phyloP scores from a whole-genome alignment of 2,797 vertebrate species.

The Xenopus petersii region DNA sequence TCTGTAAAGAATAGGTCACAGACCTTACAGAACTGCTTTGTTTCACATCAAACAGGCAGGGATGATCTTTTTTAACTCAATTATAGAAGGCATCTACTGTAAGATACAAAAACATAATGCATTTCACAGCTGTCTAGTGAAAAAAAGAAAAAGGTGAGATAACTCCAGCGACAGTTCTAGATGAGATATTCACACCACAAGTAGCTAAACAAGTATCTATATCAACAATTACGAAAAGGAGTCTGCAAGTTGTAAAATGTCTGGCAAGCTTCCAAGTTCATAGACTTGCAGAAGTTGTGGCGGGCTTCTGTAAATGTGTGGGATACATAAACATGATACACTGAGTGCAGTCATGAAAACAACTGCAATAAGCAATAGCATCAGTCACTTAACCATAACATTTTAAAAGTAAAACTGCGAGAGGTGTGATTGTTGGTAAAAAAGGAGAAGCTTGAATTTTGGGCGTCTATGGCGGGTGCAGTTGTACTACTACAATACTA shows the following conservation, averaged over 20 bases:
- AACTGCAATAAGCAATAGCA: constrained; percentile 17
- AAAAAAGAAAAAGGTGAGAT: constrained; percentile 6
- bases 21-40: constrained; percentile 9
- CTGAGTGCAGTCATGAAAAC: constrained; percentile 16
- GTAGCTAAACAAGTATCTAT: constrained; percentile 23
- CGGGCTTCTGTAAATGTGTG: constrained; percentile 36
- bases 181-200: constrained; percentile 35
- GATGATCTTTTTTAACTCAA: constrained; percentile 25
- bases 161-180: constrained; percentile 12
- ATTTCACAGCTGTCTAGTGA: constrained; percentile 20
- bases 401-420: too few relatives aligned
- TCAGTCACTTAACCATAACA: background rate
- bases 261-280: constrained; percentile 31
- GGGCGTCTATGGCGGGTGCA: too few relatives aligned
- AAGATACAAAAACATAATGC: constrained; percentile 29
- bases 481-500: too few relatives aligned
- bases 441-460: too few relatives aligned
- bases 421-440: too few relatives aligned
- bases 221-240: constrained; percentile 34
- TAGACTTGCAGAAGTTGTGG: constrained; percentile 27
- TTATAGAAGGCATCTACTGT: constrained; percentile 21
- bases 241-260: constrained; percentile 41
- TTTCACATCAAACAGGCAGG: constrained; percentile 18
- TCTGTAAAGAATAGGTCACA: background rate
- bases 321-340: constrained; percentile 34